phyloP scores from a whole-genome alignment of 1,140 invertebrate genomes.

The Nasonia vitripennis region DNA sequence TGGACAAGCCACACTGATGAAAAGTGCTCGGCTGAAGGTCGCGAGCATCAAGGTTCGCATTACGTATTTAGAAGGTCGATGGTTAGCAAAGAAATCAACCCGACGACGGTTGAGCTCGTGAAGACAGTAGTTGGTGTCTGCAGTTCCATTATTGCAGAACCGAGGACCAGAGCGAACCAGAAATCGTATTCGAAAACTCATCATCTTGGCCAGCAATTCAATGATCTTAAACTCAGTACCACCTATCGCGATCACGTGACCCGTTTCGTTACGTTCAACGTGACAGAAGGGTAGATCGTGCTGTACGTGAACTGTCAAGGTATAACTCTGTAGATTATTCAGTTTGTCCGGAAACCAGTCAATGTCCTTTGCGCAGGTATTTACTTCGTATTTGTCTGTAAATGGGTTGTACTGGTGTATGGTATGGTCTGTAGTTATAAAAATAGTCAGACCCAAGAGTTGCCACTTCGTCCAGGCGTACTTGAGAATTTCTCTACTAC shows the following conservation, averaged over 20 bases:
- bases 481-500: not conserved
- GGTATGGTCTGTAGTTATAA: not conserved
- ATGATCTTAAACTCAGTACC: not conserved
- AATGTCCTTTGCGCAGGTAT: not conserved
- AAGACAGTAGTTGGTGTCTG: not conserved
- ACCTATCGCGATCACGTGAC: not conserved
- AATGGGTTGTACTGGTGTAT: not conserved
- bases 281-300: not conserved
- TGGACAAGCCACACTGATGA: not conserved
- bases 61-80: not conserved
- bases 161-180: not conserved
- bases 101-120: not conserved
- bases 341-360: not conserved
- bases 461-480: not conserved
- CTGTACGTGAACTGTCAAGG: not conserved
- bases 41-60: too few relatives aligned
- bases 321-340: not conserved
- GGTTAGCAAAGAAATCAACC: not conserved
- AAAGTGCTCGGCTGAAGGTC: not conserved
- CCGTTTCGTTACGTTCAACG: not conserved
- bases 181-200: not conserved
- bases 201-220: not conserved
- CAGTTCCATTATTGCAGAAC: not conserved
- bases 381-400: not conserved
- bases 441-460: not conserved